These are phyloP conservation scores for Sinocyclocheilus maitianheensis DNA, from an alignment of 2,113 vertebrate genomes.

Conservation along the genomic window DNA sequence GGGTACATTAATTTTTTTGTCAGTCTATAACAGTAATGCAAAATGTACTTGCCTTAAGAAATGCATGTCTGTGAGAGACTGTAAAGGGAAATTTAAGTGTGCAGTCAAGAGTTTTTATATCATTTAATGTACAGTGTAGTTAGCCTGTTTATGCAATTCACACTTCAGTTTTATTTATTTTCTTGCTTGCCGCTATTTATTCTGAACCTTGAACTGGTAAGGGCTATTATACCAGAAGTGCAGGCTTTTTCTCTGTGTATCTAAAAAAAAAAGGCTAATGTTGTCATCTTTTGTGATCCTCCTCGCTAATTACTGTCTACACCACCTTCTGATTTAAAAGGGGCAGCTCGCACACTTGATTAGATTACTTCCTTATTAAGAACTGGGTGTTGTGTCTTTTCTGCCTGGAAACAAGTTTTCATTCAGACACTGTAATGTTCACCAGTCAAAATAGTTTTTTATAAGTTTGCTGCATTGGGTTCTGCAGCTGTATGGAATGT, in stretches of 20 bases:
- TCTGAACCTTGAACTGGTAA: background rate
- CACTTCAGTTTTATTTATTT: background rate
- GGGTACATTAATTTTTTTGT: no score
- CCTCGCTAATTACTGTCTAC: constrained; percentile 6
- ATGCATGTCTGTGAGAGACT: background rate
- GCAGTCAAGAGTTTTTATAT: background rate
- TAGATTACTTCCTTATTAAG: constrained; percentile 15
- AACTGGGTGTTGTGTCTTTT: background rate
- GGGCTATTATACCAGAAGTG: background rate
- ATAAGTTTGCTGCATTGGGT: background rate
- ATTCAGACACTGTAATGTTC: background rate
- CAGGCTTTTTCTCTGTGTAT: background rate
- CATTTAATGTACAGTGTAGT: background rate
- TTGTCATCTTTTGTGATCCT: constrained; percentile 16
- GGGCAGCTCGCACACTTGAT: background rate
- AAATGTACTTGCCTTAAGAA: background rate
- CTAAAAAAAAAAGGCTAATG: constrained; percentile 8
- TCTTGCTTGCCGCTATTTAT: background rate
- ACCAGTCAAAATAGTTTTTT: background rate
- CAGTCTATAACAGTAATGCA: background rate
- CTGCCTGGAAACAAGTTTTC: background rate
- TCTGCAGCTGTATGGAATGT: no score
- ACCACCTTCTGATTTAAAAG: constrained; percentile 22
- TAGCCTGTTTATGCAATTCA: constrained; percentile 8
- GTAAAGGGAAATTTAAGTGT: background rate